phyloP scores from a whole-genome alignment of 2,888 invertebrate genomes.

The Ectobius pallidus region DNA sequence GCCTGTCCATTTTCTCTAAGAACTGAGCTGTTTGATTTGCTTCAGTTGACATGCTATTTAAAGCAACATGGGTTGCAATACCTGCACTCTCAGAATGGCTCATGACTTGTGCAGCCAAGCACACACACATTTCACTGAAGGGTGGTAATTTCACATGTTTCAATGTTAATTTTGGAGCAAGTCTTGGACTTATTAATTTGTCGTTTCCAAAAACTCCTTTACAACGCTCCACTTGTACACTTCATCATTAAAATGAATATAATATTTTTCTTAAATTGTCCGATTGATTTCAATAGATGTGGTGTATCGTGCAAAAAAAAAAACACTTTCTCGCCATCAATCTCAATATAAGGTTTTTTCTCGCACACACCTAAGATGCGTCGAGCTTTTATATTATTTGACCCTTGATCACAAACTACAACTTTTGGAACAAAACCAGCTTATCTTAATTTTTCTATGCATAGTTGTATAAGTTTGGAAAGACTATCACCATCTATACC shows the following conservation, averaged over 20 bases:
- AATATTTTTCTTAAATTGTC: conserved; percentile 23
- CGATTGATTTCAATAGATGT: conserved; percentile 30
- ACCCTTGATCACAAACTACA: conserved; percentile 25
- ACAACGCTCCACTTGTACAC: not conserved
- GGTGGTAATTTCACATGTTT: conserved; percentile 14
- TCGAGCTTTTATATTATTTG: conserved; percentile 16
- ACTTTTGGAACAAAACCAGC: conserved; percentile 30
- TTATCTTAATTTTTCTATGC: not conserved
- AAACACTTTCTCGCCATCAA: not conserved
- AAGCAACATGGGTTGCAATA: conserved; percentile 17
- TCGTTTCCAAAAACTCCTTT: conserved; percentile 20
- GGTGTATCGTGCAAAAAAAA: conserved; percentile 19
- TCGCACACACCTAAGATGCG: not conserved
- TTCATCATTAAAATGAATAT: conserved; percentile 14
- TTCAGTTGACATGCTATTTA: conserved; percentile 15
- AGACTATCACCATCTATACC: conserved; percentile 4
- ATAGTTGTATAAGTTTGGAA: not conserved
- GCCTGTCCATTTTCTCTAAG: conserved; percentile 11
- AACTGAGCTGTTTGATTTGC: conserved; percentile 26
- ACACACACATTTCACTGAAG: conserved; percentile 21
- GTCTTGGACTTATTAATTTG: conserved; percentile 7
- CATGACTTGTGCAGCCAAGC: conserved; percentile 24
- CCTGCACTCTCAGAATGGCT: conserved; percentile 30
- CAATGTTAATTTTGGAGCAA: conserved; percentile 27
- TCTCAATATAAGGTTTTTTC: not conserved